A percentile compares a stretch with the other conserved stretches of the same genome.
These are phyloP conservation scores for Stramonita haemastoma DNA, from an alignment of 2,888 invertebrate genomes.

Conservation along the genomic window DNA sequence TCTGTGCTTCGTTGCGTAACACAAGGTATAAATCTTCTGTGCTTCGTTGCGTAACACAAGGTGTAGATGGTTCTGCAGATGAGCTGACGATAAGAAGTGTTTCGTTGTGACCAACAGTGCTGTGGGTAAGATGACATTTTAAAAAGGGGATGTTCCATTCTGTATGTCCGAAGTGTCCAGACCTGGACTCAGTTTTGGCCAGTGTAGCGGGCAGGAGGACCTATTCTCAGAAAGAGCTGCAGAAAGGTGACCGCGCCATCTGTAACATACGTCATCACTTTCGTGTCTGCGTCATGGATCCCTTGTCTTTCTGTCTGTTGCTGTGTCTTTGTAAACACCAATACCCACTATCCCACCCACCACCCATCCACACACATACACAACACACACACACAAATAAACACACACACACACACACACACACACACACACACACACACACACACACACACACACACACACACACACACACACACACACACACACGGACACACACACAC, in stretches of 20 bases:
- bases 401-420: background rate
- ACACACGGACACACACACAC: slow-evolving; percentile 18
- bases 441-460: background rate
- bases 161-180: no score
- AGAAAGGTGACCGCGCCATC: slow-evolving; percentile 10
- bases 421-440: background rate
- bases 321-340: background rate
- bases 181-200: background rate
- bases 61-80: no score
- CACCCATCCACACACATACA: background rate
- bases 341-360: background rate
- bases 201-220: background rate
- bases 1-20: no score
- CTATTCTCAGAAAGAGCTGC: background rate
- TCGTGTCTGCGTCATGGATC: no score
- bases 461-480: slow-evolving; percentile 14
- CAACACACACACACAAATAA: slow-evolving; percentile 2
- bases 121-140: no score
- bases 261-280: background rate
- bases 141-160: no score
- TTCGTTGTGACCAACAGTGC: no score
- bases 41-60: no score
- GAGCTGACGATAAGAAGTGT: no score
- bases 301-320: no score
- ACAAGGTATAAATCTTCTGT: no score